These are phyloP conservation scores for Aspidoscelis tigris DNA, from an alignment of 2,113 vertebrate genomes.

Conservation along the genomic window DNA sequence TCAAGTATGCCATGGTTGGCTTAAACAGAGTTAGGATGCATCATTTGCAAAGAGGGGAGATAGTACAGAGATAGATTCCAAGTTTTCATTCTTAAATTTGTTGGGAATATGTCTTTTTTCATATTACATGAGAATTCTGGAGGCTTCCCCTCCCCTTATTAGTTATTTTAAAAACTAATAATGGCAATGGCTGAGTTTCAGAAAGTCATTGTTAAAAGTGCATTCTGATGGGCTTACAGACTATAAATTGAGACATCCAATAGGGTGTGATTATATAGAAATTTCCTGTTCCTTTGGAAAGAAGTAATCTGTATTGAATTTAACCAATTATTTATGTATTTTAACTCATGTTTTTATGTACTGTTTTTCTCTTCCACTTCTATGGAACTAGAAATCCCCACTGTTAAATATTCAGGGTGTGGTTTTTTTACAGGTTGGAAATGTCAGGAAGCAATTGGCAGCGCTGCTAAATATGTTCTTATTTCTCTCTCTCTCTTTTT, in stretches of 20 bases:
- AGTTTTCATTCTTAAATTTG: background rate
- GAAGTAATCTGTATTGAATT: background rate
- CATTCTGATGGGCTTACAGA: background rate
- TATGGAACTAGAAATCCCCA: slow-evolving; percentile 16
- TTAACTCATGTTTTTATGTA: background rate
- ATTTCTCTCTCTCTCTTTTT: too few species aligned
- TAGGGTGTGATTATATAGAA: background rate
- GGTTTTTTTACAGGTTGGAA: slow-evolving; percentile 53
- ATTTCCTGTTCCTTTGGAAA: slow-evolving; percentile 16
- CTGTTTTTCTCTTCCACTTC: slow-evolving; percentile 1
- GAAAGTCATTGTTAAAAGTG: slow-evolving; percentile 39
- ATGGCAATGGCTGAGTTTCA: slow-evolving; percentile 18
- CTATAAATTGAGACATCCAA: slow-evolving; percentile 6
- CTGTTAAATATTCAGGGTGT: slow-evolving; percentile 20
- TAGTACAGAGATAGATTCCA: background rate
- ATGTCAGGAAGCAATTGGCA: background rate
- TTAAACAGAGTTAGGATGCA: slow-evolving; percentile 67
- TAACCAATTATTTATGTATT: background rate
- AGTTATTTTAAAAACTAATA: slow-evolving; percentile 37
- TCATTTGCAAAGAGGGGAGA: slow-evolving; percentile 16
- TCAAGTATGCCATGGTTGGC: slow-evolving; percentile 77
- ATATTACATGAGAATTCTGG: slow-evolving; percentile 36
- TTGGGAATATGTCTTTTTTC: background rate
- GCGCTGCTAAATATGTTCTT: background rate
- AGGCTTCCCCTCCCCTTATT: slow-evolving; percentile 45